Base-by-base conservation (phyloP, 1,140 invertebrate species). In the Eupeodes corollae region DNA sequence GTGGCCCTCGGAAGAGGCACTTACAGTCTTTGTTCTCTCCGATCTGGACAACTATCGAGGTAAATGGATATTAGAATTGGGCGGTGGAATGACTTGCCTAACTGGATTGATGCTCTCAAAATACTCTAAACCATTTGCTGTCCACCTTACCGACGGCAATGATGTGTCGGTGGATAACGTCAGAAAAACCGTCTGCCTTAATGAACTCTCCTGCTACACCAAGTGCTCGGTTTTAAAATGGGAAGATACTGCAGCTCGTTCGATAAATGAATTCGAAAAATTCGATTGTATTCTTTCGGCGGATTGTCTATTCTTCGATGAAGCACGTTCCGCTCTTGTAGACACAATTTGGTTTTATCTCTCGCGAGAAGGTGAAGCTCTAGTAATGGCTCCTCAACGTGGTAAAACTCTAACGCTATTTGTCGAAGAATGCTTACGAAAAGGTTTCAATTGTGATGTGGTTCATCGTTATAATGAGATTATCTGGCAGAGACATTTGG, bases 1-100 rank as follows among this genome's bases (percentile, higher is more conserved):
- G 2, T 92, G 88, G 88, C 88, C 88, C 10, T 88, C 88, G 5
- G 88, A 91, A 68, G 88, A 91, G 68, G 82, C 88, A 9, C 64
- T 92, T 21, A 78, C 84, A 2, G 83, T 84, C 56, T 83, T 86
- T 62, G 74, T 82, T 49, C 69, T 88, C 32, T 75, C 76, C 52
- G 83, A 90, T 62, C 66, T 74, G 34, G 52, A 73, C 5, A 63
- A 79, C 15, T 89, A 88, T 59, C 67, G 73, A 3, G 73, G 74
- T 49, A 82, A 82, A 60, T 75, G 67, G 52, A 76, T 91, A 3
- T 70, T 88, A 54, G 88, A 91, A 64, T 67, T 91, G 26, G 88
- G 88, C 5, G 87, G 86, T 11, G 88, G 88, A 0, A 90, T 91
- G 83, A 88, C 86, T 35, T 88, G 85, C 56, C 66, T 91, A 31